These are phyloP conservation scores for Bufo gargarizans DNA, from an alignment of 2,113 vertebrate genomes.

Conservation along the genomic window DNA sequence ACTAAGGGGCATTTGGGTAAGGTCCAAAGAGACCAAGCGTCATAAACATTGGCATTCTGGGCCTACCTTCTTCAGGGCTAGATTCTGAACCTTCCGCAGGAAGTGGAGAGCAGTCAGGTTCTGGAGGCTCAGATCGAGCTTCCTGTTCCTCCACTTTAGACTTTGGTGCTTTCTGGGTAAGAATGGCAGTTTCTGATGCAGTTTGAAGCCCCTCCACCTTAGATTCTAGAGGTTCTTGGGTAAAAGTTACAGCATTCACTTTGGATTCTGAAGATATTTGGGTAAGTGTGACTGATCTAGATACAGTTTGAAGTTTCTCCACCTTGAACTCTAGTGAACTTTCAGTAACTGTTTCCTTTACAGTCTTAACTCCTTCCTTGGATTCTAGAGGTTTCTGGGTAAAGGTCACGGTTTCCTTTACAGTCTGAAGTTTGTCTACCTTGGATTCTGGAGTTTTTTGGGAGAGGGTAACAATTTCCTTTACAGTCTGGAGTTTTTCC, in stretches of 20 bases:
- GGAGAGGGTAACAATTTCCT: not conserved
- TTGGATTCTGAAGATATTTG: not conserved
- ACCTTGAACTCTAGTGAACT: not conserved
- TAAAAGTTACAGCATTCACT: not conserved
- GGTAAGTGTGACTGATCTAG: not conserved
- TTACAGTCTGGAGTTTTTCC: not conserved
- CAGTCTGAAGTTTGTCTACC: not conserved
- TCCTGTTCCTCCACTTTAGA: not conserved
- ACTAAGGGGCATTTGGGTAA: too few species aligned
- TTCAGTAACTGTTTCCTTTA: not conserved
- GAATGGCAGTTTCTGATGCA: not conserved
- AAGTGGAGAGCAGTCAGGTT: not conserved
- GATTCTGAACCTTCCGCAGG: not conserved
- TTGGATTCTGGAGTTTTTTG: not conserved
- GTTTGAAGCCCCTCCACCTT: not conserved
- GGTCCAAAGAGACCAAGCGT: not conserved
- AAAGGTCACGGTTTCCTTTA: not conserved
- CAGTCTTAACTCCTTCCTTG: not conserved
- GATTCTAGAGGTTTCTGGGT: not conserved
- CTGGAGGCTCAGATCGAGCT: not conserved
- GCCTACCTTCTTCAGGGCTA: conserved; percentile 45
- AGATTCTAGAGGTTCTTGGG: not conserved
- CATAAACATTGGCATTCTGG: not conserved
- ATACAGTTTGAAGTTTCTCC: not conserved
- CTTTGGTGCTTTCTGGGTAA: not conserved